These are phyloP conservation scores for Caenorhabditis sulstoni DNA, from an alignment of 2,888 invertebrate species.

Conservation along the genomic window DNA sequence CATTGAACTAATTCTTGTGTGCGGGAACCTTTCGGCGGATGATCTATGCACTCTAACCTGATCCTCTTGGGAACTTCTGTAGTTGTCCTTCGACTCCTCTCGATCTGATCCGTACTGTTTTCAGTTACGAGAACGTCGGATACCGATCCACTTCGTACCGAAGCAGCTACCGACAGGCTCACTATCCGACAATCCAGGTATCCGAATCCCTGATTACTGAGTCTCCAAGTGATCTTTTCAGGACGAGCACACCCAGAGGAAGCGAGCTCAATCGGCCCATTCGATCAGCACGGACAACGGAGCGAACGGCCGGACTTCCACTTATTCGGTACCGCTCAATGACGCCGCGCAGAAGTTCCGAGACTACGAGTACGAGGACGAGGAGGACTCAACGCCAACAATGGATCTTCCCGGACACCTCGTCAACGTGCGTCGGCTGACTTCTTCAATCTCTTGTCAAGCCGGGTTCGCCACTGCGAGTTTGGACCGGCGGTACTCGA, in stretches of 20 bases:
- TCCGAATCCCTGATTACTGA: not conserved
- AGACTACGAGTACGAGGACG: slow-evolving; percentile 43
- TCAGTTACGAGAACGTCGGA: slow-evolving; percentile 77
- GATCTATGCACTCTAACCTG: not conserved
- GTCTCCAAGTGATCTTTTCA: slow-evolving; percentile 7
- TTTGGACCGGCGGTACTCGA: slow-evolving; percentile 62
- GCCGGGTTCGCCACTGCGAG: slow-evolving; percentile 68
- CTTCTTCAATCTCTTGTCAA: slow-evolving; percentile 60
- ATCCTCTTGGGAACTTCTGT: not conserved
- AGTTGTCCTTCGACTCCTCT: not conserved
- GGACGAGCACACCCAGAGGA: slow-evolving; percentile 63
- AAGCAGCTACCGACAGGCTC: slow-evolving; percentile 76
- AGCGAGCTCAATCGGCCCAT: slow-evolving; percentile 65
- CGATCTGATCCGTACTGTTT: slow-evolving; percentile 13
- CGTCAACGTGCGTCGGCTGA: slow-evolving; percentile 47
- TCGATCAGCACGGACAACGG: slow-evolving; percentile 47
- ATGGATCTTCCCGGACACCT: slow-evolving; percentile 45
- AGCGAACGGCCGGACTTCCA: slow-evolving; percentile 42
- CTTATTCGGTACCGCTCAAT: slow-evolving; percentile 56
- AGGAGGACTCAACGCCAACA: slow-evolving; percentile 52
- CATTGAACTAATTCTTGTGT: not conserved
- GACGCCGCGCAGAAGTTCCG: slow-evolving; percentile 52
- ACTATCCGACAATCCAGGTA: slow-evolving; percentile 78
- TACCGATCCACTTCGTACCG: slow-evolving; percentile 77
- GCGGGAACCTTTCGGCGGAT: not conserved